Base-by-base conservation (phyloP, 1,140 invertebrate genomes). In the Drosophila yakuba region DNA sequence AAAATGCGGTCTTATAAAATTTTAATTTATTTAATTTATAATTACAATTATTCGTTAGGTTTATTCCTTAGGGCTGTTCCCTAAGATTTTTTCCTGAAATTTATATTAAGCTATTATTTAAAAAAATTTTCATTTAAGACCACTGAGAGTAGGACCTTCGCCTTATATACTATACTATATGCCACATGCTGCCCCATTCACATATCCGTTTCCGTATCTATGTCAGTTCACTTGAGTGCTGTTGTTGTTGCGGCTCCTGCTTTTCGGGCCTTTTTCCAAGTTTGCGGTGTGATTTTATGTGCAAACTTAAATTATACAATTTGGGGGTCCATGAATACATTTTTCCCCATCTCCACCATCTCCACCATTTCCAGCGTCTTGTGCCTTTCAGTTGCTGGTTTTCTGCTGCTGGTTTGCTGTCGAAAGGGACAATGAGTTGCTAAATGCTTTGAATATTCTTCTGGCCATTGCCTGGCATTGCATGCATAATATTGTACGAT, bases 361-460 rank as follows among this genome's bases (percentile, higher is more conserved):
- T 44, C 60, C 56, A 51, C 44, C 68, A 55, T 60, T 55, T 60
- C 8, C 32, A 32, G 60, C 52, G 50, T 50, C 56, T 64, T 55
- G 15, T 57, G 71, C 35, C 59, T 48, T n/a, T 61, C 60, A 57
- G 50, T 25, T 59, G 44, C 2, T 20, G 32, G 23, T 63, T 48
- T n/a, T 47, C 60, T 60, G 50, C 25, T 59, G 44, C 2, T 25
- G 38, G 23, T 25, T 43, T 15, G 39, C 47, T 73, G 82, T 50
- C 69, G 76, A 89, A 88, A 84, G 80, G 83, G 84, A 88, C 84
- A 88, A 89, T 89, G 84, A 89, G 84, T 89, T 89, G 84, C 80
- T 89, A 89, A 89, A 89, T 84, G 84, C 84, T 80, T 89, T 89
- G 84, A 89, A 89, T 89, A 90, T 89, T 84, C 80, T 84, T 89